Percentiles rank a stretch among this genome's conserved stretches.
These are phyloP conservation scores for Caenorhabditis sp. DNA, from an alignment of 2,888 invertebrate genomes.

Conservation along the genomic window DNA sequence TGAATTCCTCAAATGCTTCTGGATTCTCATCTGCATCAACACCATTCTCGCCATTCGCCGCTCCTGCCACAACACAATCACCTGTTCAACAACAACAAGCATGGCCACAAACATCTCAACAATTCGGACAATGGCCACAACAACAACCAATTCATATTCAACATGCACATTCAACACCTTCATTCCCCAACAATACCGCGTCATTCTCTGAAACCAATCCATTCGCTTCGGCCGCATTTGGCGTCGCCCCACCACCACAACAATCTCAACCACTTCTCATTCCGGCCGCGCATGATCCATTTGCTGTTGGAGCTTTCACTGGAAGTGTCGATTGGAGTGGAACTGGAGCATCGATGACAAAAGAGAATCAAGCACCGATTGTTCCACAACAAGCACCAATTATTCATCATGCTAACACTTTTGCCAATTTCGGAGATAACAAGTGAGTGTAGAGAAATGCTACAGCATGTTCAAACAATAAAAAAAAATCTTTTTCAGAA, in stretches of 20 bases:
- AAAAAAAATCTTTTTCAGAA: background rate
- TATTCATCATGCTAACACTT: constrained; percentile 46
- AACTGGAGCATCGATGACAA: constrained; percentile 30
- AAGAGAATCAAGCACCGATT: constrained; percentile 53
- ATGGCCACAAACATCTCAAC: constrained; percentile 10
- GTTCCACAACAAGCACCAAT: background rate
- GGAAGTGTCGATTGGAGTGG: constrained; percentile 33
- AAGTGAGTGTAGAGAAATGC: constrained; percentile 19
- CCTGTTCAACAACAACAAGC: constrained; percentile 7
- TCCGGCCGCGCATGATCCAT: constrained; percentile 25
- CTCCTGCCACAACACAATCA: constrained; percentile 7
- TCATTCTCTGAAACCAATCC: constrained; percentile 59
- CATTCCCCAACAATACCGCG: constrained; percentile 10
- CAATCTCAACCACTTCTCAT: constrained; percentile 2
- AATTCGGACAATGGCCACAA: constrained; percentile 4
- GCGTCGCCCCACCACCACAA: background rate
- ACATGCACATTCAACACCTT: constrained; percentile 39
- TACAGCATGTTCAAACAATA: no score
- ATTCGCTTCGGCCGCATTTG: constrained; percentile 45
- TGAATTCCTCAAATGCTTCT: background rate
- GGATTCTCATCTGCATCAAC: background rate
- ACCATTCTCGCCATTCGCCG: constrained; percentile 10
- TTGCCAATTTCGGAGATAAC: constrained; percentile 46
- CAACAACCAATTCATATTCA: constrained; percentile 34
- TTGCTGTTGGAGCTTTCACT: constrained; percentile 4